These are phyloP conservation scores for Ovibos moschatus DNA, from an alignment of 2,113 vertebrate genomes.

Conservation along the genomic window DNA sequence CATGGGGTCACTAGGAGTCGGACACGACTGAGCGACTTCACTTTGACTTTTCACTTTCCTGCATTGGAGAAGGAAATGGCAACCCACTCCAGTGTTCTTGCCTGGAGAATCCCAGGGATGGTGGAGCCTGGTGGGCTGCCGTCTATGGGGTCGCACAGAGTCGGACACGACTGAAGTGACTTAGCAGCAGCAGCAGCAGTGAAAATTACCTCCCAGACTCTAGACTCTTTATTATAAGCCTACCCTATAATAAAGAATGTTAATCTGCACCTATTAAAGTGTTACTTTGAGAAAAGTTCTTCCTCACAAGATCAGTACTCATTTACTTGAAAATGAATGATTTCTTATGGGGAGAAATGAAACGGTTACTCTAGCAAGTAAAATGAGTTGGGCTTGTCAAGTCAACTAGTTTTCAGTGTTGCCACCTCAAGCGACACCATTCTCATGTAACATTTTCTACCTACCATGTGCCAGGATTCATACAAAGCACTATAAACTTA, in stretches of 20 bases:
- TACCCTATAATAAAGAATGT: slow-evolving; percentile 49
- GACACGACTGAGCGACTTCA: too few species aligned
- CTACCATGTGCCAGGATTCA: neutral
- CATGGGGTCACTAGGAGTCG: too few species aligned
- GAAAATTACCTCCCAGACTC: slow-evolving; percentile 34
- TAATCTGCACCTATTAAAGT: slow-evolving; percentile 45
- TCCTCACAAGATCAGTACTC: slow-evolving; percentile 24
- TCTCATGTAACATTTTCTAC: neutral
- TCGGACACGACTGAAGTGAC: too few species aligned
- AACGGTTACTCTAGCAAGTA: neutral
- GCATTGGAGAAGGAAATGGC: too few species aligned
- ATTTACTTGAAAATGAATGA: slow-evolving; percentile 33
- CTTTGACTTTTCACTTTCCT: too few species aligned
- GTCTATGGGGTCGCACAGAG: too few species aligned
- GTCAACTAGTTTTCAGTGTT: neutral
- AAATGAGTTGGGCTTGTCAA: neutral
- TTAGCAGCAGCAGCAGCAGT: neutral
- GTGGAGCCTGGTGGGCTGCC: too few species aligned
- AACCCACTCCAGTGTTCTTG: too few species aligned
- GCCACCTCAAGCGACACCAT: too few species aligned
- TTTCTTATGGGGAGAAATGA: neutral
- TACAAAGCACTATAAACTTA: neutral
- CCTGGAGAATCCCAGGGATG: too few species aligned
- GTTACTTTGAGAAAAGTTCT: slow-evolving; percentile 52
- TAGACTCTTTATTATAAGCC: slow-evolving; percentile 32